Evolutionary conservation across 2,888 invertebrate species (phyloP), one percentile per base, ranked within the genome.

Genomic region (Cabera pusaria): DNA sequence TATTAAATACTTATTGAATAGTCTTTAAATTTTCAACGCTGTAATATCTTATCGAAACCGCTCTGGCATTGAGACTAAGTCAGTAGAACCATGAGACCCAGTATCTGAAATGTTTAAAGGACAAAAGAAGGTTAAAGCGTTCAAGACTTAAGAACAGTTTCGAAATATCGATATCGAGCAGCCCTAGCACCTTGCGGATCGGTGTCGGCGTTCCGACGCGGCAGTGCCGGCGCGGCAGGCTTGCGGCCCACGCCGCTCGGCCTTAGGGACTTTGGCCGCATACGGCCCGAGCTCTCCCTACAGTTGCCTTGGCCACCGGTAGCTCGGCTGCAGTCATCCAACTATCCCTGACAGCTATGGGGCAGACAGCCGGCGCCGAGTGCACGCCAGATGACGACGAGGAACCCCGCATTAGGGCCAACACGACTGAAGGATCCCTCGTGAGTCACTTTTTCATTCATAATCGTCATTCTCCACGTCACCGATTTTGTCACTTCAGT

Each of bases 321-420:
- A n/a, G n/a, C n/a, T n/a, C n/a, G n/a, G n/a, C n/a, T n/a, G n/a
- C n/a, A n/a, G n/a, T n/a, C n/a, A n/a, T n/a, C n/a, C n/a, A n/a
- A n/a, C n/a, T n/a, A n/a, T n/a, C n/a, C n/a, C n/a, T n/a, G 22
- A 17, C 65, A 76, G 52, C 43, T 35, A 91, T 91, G 91, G 91
- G 88, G 59, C 88, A 88, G 63, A 77, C 78, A 29, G 61, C 90
- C 64, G 90, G 90, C 66, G 84, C 85, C 57, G 90, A 90, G 64
- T 86, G 87, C 64, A 82, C 88, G 46, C 89, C 86, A 0, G 90
- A 88, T 46, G 82, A 90, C 29, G 90, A 90, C 38, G 89, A 90
- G 39, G 87, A 90, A 55, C 90, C 90, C 31, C 90, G 87, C 63
- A 90, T 89, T 52, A 81, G 78, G 35, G 78, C 79, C 40, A 86